Conservation (phyloP, 1,140 invertebrate species). For the Brachionus paranguensis region DNA sequence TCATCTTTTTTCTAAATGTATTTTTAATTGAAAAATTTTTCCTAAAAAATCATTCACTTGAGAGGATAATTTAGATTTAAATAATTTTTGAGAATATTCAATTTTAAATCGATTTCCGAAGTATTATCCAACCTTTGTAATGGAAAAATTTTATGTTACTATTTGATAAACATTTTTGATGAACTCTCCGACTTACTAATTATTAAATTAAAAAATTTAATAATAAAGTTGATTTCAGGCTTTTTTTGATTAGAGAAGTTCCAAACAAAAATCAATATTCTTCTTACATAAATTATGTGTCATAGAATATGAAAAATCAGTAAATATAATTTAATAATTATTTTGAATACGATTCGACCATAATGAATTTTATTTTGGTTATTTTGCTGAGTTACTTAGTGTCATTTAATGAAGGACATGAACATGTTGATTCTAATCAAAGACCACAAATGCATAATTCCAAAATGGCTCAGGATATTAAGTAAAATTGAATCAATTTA, state of each 20-base stretch:
- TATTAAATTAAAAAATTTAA: no score
- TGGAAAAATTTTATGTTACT: not conserved
- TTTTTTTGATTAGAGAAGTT: not conserved
- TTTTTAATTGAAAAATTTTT: not conserved
- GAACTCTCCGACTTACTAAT: not conserved
- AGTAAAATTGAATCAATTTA: not conserved
- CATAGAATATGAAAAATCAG: not conserved
- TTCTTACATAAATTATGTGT: not conserved
- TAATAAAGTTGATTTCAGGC: no score
- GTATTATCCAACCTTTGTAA: not conserved
- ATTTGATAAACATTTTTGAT: not conserved
- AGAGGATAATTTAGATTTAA: not conserved
- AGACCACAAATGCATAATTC: constrained; percentile 23
- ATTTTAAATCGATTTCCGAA: not conserved
- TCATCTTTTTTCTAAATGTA: not conserved
- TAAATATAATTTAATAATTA: not conserved
- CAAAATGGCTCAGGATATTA: constrained; percentile 27
- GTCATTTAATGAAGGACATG: not conserved
- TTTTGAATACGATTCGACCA: not conserved
- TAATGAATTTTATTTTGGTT: not conserved
- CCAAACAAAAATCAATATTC: constrained; percentile 6
- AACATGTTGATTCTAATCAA: not conserved
- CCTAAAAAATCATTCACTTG: not conserved
- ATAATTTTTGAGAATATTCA: not conserved
- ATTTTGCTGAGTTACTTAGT: not conserved